These are phyloP conservation scores for Chelonus insularis DNA, from an alignment of 1,140 invertebrate genomes.

Conservation along the genomic window DNA sequence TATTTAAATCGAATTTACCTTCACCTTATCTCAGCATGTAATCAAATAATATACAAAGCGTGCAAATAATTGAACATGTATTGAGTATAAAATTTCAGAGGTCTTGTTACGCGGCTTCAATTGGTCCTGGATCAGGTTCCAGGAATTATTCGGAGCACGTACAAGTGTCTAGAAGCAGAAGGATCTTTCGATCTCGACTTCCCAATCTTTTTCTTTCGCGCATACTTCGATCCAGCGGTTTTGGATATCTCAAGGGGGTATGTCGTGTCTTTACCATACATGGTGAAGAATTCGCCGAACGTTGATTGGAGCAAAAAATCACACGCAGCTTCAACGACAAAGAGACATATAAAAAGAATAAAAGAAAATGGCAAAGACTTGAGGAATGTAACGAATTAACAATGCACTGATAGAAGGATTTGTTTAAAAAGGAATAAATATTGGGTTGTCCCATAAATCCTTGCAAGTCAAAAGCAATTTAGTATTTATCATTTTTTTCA, in stretches of 20 bases:
- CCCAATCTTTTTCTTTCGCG: constrained; percentile 18
- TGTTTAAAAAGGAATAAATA: no score
- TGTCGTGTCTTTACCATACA: constrained; percentile 20
- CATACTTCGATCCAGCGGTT: constrained; percentile 23
- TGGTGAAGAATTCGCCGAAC: constrained; percentile 23
- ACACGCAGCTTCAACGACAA: neutral
- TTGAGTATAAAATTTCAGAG: neutral
- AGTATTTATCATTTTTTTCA: no score
- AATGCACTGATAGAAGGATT: no score
- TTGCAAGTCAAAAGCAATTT: no score
- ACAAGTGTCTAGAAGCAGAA: constrained; percentile 14
- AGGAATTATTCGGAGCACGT: constrained; percentile 27
- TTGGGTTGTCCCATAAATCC: no score
- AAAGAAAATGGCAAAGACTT: neutral
- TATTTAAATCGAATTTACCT: no score
- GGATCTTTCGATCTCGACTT: constrained; percentile 16
- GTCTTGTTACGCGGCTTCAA: neutral
- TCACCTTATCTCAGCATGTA: no score
- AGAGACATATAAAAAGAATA: neutral
- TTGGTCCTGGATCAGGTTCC: constrained; percentile 17
- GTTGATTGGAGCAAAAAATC: constrained; percentile 25
- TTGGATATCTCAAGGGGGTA: neutral
- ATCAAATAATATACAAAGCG: no score
- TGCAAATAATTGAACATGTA: no score
- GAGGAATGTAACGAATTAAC: no score